phyloP scores from a whole-genome alignment of 2,797 vertebrate species.

The Chelonia mydas region DNA sequence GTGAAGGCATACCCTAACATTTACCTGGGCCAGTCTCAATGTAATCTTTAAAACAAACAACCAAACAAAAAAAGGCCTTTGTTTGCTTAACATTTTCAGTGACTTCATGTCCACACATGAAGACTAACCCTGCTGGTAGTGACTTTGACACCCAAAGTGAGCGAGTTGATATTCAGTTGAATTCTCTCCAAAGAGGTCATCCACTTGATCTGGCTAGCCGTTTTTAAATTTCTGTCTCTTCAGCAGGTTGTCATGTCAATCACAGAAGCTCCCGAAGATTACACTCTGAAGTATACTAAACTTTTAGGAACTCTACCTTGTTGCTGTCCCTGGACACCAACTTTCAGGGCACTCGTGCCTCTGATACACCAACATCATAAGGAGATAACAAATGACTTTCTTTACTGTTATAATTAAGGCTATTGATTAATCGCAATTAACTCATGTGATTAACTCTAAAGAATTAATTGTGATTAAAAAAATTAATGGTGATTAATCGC shows the following conservation, averaged over 20 bases:
- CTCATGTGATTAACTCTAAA: no score
- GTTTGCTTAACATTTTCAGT: background rate
- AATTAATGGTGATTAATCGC: no score
- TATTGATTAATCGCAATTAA: no score
- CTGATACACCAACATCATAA: background rate
- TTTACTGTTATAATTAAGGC: background rate
- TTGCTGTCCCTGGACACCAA: background rate
- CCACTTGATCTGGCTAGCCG: no score
- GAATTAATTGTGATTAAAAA: no score
- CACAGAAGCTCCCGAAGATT: background rate
- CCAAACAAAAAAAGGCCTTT: background rate
- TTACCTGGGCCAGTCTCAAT: background rate
- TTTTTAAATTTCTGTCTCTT: background rate
- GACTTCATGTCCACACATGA: background rate
- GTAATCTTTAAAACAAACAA: background rate
- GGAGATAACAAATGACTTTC: background rate
- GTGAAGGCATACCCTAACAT: background rate
- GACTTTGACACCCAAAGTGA: background rate
- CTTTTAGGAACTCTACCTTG: background rate
- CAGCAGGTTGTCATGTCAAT: background rate
- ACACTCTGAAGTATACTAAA: background rate
- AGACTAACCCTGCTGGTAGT: background rate
- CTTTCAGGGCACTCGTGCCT: background rate
- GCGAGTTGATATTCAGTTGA: background rate
- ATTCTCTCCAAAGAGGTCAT: background rate